Base-by-base conservation (phyloP, 1,140 invertebrate genomes). In the Lerema accius region DNA sequence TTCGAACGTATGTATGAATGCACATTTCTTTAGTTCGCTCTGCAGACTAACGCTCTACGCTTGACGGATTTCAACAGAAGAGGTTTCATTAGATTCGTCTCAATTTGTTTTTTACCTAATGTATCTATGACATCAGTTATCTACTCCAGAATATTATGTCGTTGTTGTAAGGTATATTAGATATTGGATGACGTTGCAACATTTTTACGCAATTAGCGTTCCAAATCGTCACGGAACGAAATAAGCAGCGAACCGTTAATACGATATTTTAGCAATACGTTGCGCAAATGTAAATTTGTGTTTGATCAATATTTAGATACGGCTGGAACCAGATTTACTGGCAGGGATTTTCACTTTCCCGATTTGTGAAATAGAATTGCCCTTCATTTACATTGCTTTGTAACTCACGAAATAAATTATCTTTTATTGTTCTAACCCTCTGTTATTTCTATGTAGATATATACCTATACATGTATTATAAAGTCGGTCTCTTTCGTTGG, bases 221-320 rank as follows among this genome's bases (percentile, higher is more conserved):
- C 9, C 4, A 35, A 51, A 37, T 51, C 49, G 15, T 10, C 32
- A 4, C 9, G 7, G 32, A 51, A 39, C 42, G 28, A 37, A 58
- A 58, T 23, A 53, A 53, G 15, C 43, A 58, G 10, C 15, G 55
- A 58, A 58, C 7, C 28, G 19, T 46, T 50, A 50, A 62, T 37
- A 51, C 42, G 26, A 45, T 32, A 28, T 62, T 63, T 63, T 55
- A 45, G 42, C 42, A 55, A 65, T 53, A 56, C 62, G 46, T 60
- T 65, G 55, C 56, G 63, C 63, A 65, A 65, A 56, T 65, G 63
- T 60, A 65, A 60, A 50, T 45, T 50, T 39, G 63, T 65, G 55
- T 65, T 65, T 53, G 48, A 65, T 65, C 56, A 65, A 65, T 65
- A 65, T 58, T 58, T 58, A 58, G 55, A 58, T 58, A 46, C 55